Percentiles rank a stretch among this genome's conserved stretches.
Evolutionary conservation across 2,888 invertebrate species (phyloP).

Genomic region (Pheosia gnoma): DNA sequence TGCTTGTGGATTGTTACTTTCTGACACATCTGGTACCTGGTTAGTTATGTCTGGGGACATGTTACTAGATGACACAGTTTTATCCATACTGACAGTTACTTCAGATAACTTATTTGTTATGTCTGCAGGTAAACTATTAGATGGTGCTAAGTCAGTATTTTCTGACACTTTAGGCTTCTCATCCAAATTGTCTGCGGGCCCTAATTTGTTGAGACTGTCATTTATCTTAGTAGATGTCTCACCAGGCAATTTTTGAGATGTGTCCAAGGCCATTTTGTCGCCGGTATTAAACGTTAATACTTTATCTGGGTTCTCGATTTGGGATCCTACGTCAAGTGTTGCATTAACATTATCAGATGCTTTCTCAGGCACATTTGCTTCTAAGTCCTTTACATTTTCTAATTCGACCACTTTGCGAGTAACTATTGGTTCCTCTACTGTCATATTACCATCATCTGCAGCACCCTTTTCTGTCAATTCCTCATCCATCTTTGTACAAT

Average conservation of each 20-base stretch:
- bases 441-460: constrained; percentile 4
- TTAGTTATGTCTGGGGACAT: neutral
- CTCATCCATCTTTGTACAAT: neutral
- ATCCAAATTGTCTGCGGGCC: neutral
- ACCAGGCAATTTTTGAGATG: neutral
- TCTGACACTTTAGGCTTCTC: too few species aligned
- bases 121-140: too few species aligned
- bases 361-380: too few species aligned
- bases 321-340: too few species aligned
- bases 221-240: neutral
- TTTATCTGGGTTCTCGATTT: neutral
- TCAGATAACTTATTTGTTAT: neutral
- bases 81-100: neutral
- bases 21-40: neutral
- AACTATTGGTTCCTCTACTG: neutral
- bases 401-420: neutral
- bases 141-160: neutral
- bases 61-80: neutral
- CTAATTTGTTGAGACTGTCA: neutral
- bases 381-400: neutral
- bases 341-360: too few species aligned
- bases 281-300: neutral
- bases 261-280: neutral
- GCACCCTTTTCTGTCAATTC: neutral
- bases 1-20: neutral